Evolutionary conservation across 2,888 invertebrate genomes (phyloP), one percentile per base, ranked within the genome.

Genomic region (Nomada fabriciana): DNA sequence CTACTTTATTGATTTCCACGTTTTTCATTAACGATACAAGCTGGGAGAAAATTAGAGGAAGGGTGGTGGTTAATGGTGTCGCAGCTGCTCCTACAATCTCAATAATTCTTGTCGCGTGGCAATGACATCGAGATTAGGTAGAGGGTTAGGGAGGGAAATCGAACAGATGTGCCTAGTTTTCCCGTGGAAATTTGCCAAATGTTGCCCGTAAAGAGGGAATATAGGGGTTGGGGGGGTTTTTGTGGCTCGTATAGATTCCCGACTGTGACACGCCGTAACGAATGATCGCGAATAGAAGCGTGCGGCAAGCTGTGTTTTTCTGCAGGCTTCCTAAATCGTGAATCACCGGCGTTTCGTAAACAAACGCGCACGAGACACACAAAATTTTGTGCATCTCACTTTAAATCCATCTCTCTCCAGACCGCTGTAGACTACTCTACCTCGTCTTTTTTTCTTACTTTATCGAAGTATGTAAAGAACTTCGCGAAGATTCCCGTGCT

Each of bases 101-200:
- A 55, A 42, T 84, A 85, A 84, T 82, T 82, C 36, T 43, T 69
- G 82, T 79, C 84, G 76, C 83, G 83, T 86, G 86, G 29, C 84
- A 61, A 29, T n/a, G 18, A 36, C 29, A 53, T 59, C 47, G 67
- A 18, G 42, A 60, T 42, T 55, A 65, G 59, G 60, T 61, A 47
- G 20, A 50, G 71, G 67, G 60, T 29, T 47, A 10, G 47, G 42
- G 11, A 9, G 63, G 60, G 68, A 70, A 76, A 78, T 85, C 42
- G 71, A 53, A 73, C 88, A 88, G 88, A 88, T 88, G 88, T 59
- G 29, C 20, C 15, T 67, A 72, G 52, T 77, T 83, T 85, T 70
- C 82, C 60, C 79, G 85, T 85, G 87, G 85, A 88, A 86, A 88
- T 73, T 86, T 29, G 80, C 76, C 88, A 79, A 88, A 88, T 79